Evolutionary conservation across 1,140 invertebrate genomes (phyloP).

Genomic region (Neotoxoptera formosana): DNA sequence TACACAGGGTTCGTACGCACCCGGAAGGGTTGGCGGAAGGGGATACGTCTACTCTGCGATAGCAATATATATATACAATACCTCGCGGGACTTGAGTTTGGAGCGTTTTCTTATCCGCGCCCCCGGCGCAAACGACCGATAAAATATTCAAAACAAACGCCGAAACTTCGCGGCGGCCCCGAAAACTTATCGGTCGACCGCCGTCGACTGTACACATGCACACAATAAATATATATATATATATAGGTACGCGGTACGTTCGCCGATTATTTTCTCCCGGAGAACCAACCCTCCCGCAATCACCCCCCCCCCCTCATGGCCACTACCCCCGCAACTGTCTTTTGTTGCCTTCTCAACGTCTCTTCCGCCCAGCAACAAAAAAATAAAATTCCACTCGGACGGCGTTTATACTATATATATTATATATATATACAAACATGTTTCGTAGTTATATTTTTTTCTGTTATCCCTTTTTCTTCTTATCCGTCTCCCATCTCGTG

Average conservation of each 20-base stretch:
- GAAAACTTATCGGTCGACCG: conserved; percentile 6
- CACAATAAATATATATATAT: neutral
- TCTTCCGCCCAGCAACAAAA: neutral
- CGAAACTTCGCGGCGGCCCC: neutral
- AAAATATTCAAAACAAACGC: conserved; percentile 50
- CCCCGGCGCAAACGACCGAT: conserved; percentile 16
- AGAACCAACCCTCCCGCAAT: neutral
- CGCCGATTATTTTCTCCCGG: neutral
- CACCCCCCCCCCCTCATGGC: neutral
- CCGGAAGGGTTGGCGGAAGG: neutral
- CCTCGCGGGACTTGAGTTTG: neutral
- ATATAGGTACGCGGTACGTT: too few species aligned
- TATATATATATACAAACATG: neutral
- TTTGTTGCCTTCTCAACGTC: neutral
- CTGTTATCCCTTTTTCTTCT: neutral
- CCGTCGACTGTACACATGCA: neutral
- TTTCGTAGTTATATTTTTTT: neutral
- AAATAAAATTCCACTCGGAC: neutral
- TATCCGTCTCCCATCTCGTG: neutral
- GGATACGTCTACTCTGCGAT: neutral
- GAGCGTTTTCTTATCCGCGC: neutral
- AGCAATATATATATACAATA: neutral
- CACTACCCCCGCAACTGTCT: neutral
- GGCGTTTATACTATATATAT: too few species aligned
- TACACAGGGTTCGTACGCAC: neutral